These are phyloP conservation scores for Galbula dea DNA, from an alignment of 2,113 vertebrate species.

Conservation along the genomic window DNA sequence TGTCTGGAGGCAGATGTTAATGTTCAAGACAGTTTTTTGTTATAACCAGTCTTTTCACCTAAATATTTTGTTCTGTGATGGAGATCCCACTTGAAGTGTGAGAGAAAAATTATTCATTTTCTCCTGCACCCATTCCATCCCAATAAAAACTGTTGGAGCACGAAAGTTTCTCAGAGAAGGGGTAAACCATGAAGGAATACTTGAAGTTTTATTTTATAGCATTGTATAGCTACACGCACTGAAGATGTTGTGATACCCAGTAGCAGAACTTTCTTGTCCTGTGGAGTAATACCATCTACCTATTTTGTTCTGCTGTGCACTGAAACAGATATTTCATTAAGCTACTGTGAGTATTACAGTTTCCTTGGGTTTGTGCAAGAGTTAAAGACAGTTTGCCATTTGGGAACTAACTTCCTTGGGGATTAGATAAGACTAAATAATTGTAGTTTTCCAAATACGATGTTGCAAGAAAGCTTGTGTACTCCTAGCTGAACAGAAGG, in stretches of 20 bases:
- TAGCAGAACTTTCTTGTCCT: not conserved
- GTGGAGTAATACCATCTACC: not conserved
- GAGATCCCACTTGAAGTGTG: not conserved
- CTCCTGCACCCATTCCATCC: accelerated
- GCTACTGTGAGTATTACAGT: not conserved
- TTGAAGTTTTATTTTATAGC: not conserved
- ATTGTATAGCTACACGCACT: not conserved
- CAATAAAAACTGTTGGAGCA: not conserved
- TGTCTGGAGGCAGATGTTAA: not conserved
- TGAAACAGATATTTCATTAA: not conserved
- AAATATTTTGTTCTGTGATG: not conserved
- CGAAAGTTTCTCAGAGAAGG: not conserved
- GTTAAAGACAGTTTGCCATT: not conserved
- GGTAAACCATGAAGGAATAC: not conserved
- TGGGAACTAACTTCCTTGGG: not conserved
- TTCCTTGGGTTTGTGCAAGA: not conserved
- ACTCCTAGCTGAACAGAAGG: constrained; percentile 14
- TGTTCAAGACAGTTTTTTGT: not conserved
- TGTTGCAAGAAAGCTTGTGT: not conserved
- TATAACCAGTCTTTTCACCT: not conserved
- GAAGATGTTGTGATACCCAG: accelerated
- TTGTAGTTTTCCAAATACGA: not conserved
- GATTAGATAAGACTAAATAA: not conserved
- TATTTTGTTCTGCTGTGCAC: accelerated
- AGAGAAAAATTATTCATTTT: not conserved